Evolutionary conservation across 2,888 invertebrate genomes (phyloP).

Genomic region (Agrochola lota): DNA sequence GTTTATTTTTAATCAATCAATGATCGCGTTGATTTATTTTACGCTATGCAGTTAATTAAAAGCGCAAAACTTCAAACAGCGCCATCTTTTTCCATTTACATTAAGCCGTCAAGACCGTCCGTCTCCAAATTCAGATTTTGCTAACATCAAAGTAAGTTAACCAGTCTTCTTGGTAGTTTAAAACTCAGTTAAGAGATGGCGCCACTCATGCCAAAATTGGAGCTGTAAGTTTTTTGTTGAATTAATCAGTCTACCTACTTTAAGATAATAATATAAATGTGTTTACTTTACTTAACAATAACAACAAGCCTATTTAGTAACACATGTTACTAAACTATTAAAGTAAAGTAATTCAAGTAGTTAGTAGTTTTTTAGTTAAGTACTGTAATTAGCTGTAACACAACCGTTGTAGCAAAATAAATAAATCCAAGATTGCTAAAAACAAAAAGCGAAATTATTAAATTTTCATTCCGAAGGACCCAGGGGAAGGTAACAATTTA

Average conservation of each 20-base stretch:
- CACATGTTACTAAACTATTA: too few relatives aligned
- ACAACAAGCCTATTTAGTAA: not conserved
- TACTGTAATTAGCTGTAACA: too few relatives aligned
- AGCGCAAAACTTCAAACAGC: not conserved
- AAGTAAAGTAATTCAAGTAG: not conserved
- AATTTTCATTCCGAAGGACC: not conserved
- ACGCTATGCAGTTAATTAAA: slow-evolving; percentile 44
- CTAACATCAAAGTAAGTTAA: not conserved
- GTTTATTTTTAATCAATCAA: slow-evolving; percentile 20
- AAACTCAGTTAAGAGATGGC: slow-evolving; percentile 65
- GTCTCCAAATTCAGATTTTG: not conserved
- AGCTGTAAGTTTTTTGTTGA: not conserved
- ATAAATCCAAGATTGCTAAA: not conserved
- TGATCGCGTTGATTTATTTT: slow-evolving; percentile 32
- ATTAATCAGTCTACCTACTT: too few relatives aligned
- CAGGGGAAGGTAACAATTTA: not conserved
- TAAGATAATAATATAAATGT: too few relatives aligned
- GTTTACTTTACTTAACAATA: not conserved
- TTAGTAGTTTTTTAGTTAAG: too few relatives aligned
- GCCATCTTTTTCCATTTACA: slow-evolving; percentile 55
- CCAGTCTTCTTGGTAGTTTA: slow-evolving; percentile 44
- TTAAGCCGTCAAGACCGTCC: not conserved
- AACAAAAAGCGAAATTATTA: not conserved
- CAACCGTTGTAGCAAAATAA: too few relatives aligned
- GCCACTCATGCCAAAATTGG: slow-evolving; percentile 29